Base-by-base conservation (phyloP, 2,113 vertebrate species). In the Gallinago jamesoni region DNA sequence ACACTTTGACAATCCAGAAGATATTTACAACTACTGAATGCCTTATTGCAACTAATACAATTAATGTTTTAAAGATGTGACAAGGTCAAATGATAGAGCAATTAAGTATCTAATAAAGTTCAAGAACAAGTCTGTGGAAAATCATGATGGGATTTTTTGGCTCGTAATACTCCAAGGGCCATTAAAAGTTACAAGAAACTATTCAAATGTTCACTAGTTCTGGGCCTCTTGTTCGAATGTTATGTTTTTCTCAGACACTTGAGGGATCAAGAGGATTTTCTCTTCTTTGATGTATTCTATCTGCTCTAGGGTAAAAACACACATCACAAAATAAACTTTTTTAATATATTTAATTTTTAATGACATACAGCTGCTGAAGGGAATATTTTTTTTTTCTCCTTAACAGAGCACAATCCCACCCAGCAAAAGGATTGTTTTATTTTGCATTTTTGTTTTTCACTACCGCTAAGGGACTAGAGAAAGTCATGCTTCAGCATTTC, bases 151-250 rank as follows among this genome's bases (percentile, higher is more conserved):
- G 91, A 64, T 70, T 77, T 92, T 96, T 84, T 87, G 63, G 56
- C 33, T 92, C 66, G 9, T 87, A 75, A 85, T 70, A 63, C 90
- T 93, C 79, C 19, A 63, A 69, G 84, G 95, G n/a, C 85, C 60
- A 84, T 94, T 97, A 87, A 89, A 97, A 96, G 92, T 96, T 97
- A 92, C 89, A 96, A 87, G 93, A 79, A 97, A 84, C 91, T 92
- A 93, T 96, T 96, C 94, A 91, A 96, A 92, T 78, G 79, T 94
- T 96, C 92, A 43, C 91, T 80, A 87, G 48, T 89, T 96, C 96
- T 39, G 84, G 91, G 48, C 39, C 84, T 92, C 83, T 95, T 95
- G 81, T 94, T 92, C 93, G 81, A 95, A 92, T 89, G 74, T 87
- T 96, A 70, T 87, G 35, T 95, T 93, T 94, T 96, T 84, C 83